Conservation (phyloP, 1,140 invertebrate species). For the Copidosoma floridanum region DNA sequence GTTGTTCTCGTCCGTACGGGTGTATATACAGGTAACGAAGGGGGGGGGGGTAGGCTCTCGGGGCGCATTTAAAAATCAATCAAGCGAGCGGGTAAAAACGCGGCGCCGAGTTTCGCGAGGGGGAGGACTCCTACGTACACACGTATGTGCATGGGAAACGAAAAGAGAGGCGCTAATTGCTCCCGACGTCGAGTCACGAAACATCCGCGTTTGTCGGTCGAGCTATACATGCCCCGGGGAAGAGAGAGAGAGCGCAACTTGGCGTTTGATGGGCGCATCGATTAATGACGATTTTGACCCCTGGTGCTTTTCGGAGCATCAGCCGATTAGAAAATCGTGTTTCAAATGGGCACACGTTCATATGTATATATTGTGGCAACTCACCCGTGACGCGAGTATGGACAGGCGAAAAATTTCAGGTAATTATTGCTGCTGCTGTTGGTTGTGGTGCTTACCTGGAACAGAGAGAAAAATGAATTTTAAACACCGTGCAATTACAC, state of each 20-base stretch:
- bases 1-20: no score
- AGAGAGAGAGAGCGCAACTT: no score
- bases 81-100: neutral
- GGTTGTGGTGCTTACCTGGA: neutral
- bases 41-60: no score
- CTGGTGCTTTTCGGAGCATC: neutral
- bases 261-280: neutral
- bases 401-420: no score
- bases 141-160: no score
- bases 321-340: neutral
- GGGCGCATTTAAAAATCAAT: slow-evolving; percentile 20
- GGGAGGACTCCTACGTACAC: no score
- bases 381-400: neutral
- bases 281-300: slow-evolving; percentile 10
- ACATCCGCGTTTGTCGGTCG: neutral
- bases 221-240: neutral
- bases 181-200: neutral
- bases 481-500: no score
- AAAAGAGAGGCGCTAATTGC: slow-evolving; percentile 9
- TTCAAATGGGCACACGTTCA: neutral
- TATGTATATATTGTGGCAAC: neutral
- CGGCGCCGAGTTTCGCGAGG: no score
- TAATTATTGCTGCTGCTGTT: no score
- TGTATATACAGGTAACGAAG: no score
- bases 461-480: neutral